Evolutionary conservation across 1,140 invertebrate species (phyloP), one percentile per base, ranked within the genome.

Genomic region (Drosophila nigromelanica): DNA sequence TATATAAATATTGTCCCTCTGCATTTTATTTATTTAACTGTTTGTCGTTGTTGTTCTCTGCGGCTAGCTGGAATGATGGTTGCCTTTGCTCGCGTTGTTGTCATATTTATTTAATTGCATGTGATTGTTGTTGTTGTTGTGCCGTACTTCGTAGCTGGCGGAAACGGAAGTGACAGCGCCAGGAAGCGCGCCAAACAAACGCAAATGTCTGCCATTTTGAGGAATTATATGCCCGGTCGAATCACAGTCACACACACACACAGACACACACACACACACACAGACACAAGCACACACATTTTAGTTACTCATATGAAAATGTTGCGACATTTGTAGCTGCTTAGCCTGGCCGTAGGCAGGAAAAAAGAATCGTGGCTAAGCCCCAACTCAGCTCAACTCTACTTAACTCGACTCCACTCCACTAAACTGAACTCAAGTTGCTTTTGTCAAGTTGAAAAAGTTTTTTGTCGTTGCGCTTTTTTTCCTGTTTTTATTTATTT

Each of bases 201-300:
- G 79, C 82, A 89, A 87, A 87, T 87, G 82, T 89, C 83, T 87
- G 83, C 72, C 73, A 89, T 87, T 87, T 87, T 89, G 83, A 87
- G 73, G 79, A 87, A 87, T 79, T 78, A 80, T 82, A 70, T 87
- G 78, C 76, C 69, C 78, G 58, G 62, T 63, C 77, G 58, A 73
- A 64, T 67, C 54, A 40, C 14, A 42, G 30, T 33, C 37, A 67
- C 54, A 37, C 47, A 48, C 67, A 37, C 50, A 15, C 35, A 40
- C 45, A 42, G 51, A 18, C 27, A 27, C 5, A 0, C 27, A 27
- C 5, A 27, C 27, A 5, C 48, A 64, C 55, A 60, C 56, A 42
- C 55, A 43, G 59, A 43, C 48, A 15, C n/a, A n/a, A n/a, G n/a
- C n/a, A n/a, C n/a, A n/a, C 42, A 33, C 40, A 37, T 59, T 72